A percentile compares a stretch with the other conserved stretches of the same genome.
Evolutionary conservation across 2,113 vertebrate genomes (phyloP).

Genomic region (Hiodon tergisus): DNA sequence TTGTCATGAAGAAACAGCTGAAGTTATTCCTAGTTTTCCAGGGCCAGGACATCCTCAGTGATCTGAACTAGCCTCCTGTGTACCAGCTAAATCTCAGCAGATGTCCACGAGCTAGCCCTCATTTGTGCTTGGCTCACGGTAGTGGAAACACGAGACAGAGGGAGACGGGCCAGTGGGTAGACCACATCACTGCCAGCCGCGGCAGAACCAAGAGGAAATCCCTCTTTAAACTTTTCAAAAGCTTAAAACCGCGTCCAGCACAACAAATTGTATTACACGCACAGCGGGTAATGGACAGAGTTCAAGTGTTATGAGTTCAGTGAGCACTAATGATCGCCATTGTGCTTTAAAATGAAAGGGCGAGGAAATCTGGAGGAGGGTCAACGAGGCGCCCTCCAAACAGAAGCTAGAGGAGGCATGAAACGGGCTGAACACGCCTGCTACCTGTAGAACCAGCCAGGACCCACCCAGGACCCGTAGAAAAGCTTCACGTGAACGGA

Average conservation of each 20-base stretch:
- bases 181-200: conserved; percentile 55
- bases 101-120: conserved; percentile 45
- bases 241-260: conserved; percentile 42
- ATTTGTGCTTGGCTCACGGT: conserved; percentile 53
- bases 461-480: neutral
- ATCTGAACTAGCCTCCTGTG: conserved; percentile 32
- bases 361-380: neutral
- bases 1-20: too few species aligned
- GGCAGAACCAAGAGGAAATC: conserved; percentile 57
- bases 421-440: neutral
- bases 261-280: conserved; percentile 29
- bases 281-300: neutral
- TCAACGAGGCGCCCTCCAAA: conserved; percentile 17
- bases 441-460: neutral
- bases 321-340: neutral
- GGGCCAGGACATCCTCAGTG: too few species aligned
- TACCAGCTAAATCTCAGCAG: conserved; percentile 51
- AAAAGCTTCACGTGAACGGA: neutral
- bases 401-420: neutral
- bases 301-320: conserved; percentile 13
- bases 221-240: conserved; percentile 48
- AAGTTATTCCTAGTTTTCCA: too few species aligned
- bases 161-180: conserved; percentile 49
- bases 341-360: neutral
- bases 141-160: conserved; percentile 49